Evolutionary conservation across 35 echinoderm and acorn worm species (phyloP), one percentile per base, ranked within the genome.

Genomic region (Amphiura filiformis): DNA sequence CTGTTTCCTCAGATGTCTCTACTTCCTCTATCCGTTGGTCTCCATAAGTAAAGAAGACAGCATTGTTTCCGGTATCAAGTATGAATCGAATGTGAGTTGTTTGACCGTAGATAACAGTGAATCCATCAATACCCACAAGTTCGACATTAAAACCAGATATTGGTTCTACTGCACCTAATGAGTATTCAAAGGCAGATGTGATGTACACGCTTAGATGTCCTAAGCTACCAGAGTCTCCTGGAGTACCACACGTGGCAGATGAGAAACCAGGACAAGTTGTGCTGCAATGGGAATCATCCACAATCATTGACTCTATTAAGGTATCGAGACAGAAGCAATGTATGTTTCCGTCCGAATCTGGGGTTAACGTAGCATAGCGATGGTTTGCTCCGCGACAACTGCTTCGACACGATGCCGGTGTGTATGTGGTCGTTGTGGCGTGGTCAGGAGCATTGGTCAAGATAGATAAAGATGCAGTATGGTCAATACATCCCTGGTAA

Each of bases 21-120:
- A 82, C 23, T 37, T 70, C 56, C 9, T 15, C 49, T 14, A 85
- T 0, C 5, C 32, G 83, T 31, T 37, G 56, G 34, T 75, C 83
- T 35, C 56, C 83, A 36, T 36, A 85, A 56, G 65, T 39, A 26
- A 61, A 85, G 52, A 65, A 85, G 26, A 33, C 20, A 34, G 65
- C 35, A 65, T 85, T 18, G 15, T 65, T 37, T 9, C 83, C 83
- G 0, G 52, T 37, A 31, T 0, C 31, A 36, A 85, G 32, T 14
- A 4, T 35, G 32, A 85, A 85, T 15, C 56, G n/a, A 23, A 85
- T 3, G 14, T 64, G 56, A 35, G 65, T 30, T 37, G 56, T 85
- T 15, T 13, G 56, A 34, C 34, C 18, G 1, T 34, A 7, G 17
- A 61, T 38, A 15, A 85, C 83, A 18, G 34, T 36, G 26, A 70